phyloP scores from a whole-genome alignment of 2,113 vertebrate species.

The Brachirus orientalis region DNA sequence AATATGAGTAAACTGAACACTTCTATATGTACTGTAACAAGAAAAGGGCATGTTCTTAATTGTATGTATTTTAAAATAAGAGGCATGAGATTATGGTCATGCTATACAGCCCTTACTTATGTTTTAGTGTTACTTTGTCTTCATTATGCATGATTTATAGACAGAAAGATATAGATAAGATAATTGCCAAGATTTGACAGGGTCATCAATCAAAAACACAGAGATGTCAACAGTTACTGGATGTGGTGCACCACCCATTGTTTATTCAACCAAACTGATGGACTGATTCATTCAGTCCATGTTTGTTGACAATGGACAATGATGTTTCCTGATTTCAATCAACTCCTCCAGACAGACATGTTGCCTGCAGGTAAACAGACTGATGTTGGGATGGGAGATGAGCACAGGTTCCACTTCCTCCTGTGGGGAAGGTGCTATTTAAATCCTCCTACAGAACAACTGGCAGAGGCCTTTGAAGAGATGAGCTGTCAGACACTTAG shows the following conservation, averaged over 20 bases:
- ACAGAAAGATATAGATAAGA: no score
- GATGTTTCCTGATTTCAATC: neutral
- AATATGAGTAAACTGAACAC: no score
- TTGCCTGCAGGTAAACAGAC: conserved; percentile 40
- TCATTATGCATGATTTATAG: no score
- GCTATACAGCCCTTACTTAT: neutral
- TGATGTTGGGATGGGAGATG: conserved; percentile 31
- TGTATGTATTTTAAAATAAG: no score
- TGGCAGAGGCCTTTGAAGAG: conserved; percentile 51
- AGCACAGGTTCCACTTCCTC: conserved; percentile 22
- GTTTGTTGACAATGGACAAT: conserved; percentile 1
- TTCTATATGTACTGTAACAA: no score
- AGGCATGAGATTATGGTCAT: no score
- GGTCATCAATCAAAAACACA: neutral
- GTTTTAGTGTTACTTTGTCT: no score
- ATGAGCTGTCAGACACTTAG: conserved; percentile 41
- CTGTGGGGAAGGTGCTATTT: conserved; percentile 37
- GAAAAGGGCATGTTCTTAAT: no score
- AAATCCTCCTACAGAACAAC: conserved; percentile 45
- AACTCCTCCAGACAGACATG: conserved; percentile 9
- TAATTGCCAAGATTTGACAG: neutral
- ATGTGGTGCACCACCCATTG: neutral
- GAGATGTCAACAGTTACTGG: neutral
- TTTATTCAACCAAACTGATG: neutral
- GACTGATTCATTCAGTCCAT: neutral